Evolutionary conservation across 2,888 invertebrate genomes (phyloP).

Genomic region (Drosophila ustulata): DNA sequence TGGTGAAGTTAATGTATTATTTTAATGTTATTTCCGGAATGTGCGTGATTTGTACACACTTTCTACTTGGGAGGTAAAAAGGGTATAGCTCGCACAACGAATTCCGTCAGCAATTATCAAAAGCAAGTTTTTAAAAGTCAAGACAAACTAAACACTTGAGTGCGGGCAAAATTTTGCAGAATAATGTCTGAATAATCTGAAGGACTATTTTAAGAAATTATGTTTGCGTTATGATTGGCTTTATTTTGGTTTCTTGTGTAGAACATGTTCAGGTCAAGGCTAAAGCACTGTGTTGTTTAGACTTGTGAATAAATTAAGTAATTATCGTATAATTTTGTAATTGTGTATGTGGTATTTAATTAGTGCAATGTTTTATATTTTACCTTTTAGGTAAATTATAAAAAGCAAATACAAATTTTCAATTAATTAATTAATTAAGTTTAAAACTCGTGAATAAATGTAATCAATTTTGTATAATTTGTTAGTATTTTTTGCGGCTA

Average conservation of each 20-base stretch:
- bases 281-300: neutral
- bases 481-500: no score
- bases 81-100: conserved; percentile 3
- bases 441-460: no score
- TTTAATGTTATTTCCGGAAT: conserved; percentile 72
- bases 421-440: no score
- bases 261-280: neutral
- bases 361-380: no score
- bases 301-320: neutral
- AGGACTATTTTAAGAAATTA: neutral
- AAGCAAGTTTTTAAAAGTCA: neutral
- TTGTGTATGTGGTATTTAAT: no score
- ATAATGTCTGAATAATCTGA: neutral
- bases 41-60: conserved; percentile 67
- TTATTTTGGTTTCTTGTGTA: neutral
- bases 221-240: neutral
- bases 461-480: no score
- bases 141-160: neutral
- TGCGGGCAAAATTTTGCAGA: neutral
- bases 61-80: conserved; percentile 1
- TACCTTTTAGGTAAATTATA: no score
- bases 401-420: no score
- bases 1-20: conserved; percentile 76
- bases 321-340: no score
- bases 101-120: conserved; percentile 2